A percentile compares a stretch with the other conserved stretches of the same genome.
Conservation (phyloP, 35 echinoderm and acorn worm species). For the Diadema setosum region DNA sequence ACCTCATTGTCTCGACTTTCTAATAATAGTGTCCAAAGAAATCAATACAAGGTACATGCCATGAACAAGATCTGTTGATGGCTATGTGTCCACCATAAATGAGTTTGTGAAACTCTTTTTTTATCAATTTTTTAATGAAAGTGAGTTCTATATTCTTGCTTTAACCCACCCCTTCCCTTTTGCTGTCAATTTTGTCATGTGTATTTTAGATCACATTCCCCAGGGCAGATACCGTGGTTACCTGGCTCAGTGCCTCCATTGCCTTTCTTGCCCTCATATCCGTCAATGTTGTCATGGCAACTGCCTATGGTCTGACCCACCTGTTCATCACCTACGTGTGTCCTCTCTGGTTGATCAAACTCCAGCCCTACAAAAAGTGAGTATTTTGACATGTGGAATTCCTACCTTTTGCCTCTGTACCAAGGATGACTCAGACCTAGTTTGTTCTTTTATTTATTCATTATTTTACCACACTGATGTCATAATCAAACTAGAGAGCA, state of each 20-base stretch:
- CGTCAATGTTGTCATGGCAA: slow-evolving; percentile 44
- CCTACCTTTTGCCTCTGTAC: background rate
- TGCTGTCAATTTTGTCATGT: too few species aligned
- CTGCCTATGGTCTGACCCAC: slow-evolving; percentile 39
- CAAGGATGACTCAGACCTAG: background rate
- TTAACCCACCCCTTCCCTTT: background rate
- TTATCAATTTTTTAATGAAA: background rate
- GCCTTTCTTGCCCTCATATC: slow-evolving; percentile 44
- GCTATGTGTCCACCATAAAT: background rate
- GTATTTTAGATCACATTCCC: slow-evolving; percentile 41
- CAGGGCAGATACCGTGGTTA: slow-evolving; percentile 22
- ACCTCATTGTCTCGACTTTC: too few species aligned
- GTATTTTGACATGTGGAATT: background rate
- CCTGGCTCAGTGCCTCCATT: slow-evolving; percentile 19
- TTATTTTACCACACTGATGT: background rate
- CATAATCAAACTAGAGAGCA: background rate
- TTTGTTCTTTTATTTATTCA: background rate
- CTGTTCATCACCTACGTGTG: slow-evolving; percentile 70
- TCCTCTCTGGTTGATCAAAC: slow-evolving; percentile 74
- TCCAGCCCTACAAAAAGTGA: slow-evolving; percentile 97
- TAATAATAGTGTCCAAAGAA: too few species aligned
- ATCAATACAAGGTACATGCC: background rate
- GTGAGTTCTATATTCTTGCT: background rate
- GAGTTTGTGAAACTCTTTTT: background rate
- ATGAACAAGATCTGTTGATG: too few species aligned